Conservation (phyloP, 2,888 invertebrate species). For the Orgyia antiqua region DNA sequence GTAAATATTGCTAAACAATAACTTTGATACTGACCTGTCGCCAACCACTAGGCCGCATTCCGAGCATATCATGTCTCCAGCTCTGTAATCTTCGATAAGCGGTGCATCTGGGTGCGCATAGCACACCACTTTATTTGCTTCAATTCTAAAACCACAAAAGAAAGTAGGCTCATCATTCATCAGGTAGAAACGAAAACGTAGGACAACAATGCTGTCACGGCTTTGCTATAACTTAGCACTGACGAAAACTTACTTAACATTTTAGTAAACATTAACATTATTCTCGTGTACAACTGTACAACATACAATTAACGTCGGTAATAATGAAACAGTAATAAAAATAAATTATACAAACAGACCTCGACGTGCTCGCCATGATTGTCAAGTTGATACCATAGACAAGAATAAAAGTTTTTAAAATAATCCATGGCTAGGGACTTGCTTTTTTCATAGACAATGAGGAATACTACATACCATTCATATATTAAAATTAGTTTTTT, state of each 20-base stretch:
- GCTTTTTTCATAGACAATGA: no score
- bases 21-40: conserved; percentile 84
- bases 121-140: conserved; percentile 90
- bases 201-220: conserved; percentile 28
- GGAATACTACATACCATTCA: no score
- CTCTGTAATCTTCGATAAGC: conserved; percentile 98
- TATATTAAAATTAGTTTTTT: no score
- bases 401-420: no score
- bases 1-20: conserved; percentile 42
- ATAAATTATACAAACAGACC: conserved; percentile 74
- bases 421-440: no score
- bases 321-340: conserved; percentile 43
- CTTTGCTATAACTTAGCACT: conserved; percentile 23
- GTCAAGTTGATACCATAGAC: conserved; percentile 46
- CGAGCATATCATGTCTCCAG: conserved; percentile 99
- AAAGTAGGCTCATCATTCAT: conserved; percentile 46
- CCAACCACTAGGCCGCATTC: conserved; percentile 99
- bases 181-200: conserved; percentile 52
- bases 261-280: conserved; percentile 37
- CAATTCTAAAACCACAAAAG: conserved; percentile 78
- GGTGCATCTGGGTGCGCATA: conserved; percentile 97
- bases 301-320: conserved; percentile 33
- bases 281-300: conserved; percentile 25
- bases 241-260: conserved; percentile 42
- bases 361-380: conserved; percentile 83